phyloP scores from a whole-genome alignment of 1,140 invertebrate species.

The Zophobas morio region DNA sequence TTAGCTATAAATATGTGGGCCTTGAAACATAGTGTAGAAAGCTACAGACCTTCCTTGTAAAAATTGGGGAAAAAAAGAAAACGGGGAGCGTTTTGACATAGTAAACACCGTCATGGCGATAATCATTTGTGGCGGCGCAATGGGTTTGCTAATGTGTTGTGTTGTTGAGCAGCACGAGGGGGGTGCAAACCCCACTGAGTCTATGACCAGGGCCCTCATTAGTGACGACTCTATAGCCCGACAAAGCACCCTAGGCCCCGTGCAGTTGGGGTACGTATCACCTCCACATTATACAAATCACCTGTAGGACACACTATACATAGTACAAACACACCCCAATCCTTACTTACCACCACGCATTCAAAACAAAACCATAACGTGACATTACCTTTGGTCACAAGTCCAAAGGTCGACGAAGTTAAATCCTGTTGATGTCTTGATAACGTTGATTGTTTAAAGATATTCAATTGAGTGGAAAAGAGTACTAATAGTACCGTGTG shows the following conservation, averaged over 20 bases:
- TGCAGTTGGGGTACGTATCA: constrained; percentile 91
- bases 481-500: too few relatives aligned
- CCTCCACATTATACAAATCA: constrained; percentile 42
- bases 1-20: too few relatives aligned
- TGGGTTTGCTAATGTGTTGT: constrained; percentile 71
- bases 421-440: too few relatives aligned
- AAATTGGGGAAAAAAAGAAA: neutral
- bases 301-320: constrained; percentile 19
- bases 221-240: constrained; percentile 88
- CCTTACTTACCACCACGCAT: neutral
- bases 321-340: neutral
- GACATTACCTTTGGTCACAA: too few relatives aligned
- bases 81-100: neutral
- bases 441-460: too few relatives aligned
- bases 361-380: too few relatives aligned
- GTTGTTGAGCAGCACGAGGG: constrained; percentile 88
- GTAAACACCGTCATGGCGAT: constrained; percentile 41
- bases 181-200: constrained; percentile 90
- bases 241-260: constrained; percentile 85
- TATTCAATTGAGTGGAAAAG: too few relatives aligned
- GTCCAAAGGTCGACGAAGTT: too few relatives aligned
- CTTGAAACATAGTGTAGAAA: too few relatives aligned
- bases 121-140: constrained; percentile 53
- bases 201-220: constrained; percentile 92
- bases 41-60: too few relatives aligned